Conservation (phyloP, 2,113 vertebrate species). For the Chlorodrepanis virens region DNA sequence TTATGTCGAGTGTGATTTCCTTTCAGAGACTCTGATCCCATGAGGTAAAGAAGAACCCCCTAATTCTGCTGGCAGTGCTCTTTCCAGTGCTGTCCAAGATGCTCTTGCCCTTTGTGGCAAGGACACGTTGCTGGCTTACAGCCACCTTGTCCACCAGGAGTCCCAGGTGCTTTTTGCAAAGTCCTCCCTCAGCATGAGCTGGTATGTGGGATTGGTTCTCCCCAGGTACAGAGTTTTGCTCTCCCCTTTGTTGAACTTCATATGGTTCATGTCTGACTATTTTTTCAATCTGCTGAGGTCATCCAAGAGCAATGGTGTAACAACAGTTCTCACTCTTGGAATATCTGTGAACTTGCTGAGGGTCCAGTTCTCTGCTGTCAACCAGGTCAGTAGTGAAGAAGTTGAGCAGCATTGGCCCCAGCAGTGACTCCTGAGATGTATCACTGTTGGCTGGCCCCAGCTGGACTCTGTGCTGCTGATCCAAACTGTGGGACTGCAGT, state of each 20-base stretch:
- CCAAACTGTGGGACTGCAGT: background rate
- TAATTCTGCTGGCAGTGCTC: background rate
- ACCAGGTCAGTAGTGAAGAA: background rate
- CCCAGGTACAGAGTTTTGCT: background rate
- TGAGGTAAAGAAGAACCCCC: background rate
- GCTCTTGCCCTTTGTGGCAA: background rate
- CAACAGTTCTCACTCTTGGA: background rate
- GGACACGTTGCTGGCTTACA: background rate
- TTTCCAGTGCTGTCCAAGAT: background rate
- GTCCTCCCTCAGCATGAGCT: background rate
- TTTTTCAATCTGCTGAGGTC: background rate
- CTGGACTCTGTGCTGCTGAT: background rate
- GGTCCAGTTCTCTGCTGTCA: background rate
- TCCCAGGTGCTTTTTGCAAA: background rate
- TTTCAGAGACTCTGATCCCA: background rate
- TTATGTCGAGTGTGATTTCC: background rate
- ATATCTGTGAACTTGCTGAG: background rate
- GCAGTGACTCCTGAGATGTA: background rate
- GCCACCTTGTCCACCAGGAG: background rate
- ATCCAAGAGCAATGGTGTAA: background rate
- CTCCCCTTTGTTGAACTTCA: background rate
- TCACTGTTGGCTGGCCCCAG: background rate
- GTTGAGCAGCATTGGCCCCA: background rate
- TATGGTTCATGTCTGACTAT: background rate
- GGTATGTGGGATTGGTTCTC: background rate